Conservation (phyloP, 2,797 vertebrate genomes). For the Linurgus olivaceus region DNA sequence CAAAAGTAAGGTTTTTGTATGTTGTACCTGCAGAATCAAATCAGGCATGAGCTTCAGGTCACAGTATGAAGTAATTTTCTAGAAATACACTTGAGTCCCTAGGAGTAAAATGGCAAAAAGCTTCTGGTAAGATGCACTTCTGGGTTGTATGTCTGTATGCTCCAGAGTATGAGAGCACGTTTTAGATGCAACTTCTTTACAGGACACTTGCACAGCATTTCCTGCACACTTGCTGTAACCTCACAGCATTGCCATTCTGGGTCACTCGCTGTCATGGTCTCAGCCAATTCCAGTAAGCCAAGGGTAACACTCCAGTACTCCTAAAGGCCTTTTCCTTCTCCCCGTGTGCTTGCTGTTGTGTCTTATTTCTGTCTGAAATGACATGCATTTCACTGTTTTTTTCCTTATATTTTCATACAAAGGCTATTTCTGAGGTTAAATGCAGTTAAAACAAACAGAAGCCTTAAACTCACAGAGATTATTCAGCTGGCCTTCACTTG, state of each 20-base stretch:
- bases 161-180: neutral
- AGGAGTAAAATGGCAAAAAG: neutral
- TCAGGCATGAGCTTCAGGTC: neutral
- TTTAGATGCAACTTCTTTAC: neutral
- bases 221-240: neutral
- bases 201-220: neutral
- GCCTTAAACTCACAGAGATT: neutral
- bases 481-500: neutral
- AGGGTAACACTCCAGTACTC: neutral
- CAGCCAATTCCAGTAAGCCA: neutral
- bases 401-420: neutral
- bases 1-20: neutral
- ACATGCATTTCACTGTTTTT: neutral
- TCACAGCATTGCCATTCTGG: neutral
- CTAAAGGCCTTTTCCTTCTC: neutral
- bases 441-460: neutral
- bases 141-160: neutral
- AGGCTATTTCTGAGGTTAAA: neutral
- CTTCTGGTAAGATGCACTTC: neutral
- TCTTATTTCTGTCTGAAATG: neutral
- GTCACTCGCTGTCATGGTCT: neutral
- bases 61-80: neutral
- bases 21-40: neutral
- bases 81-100: neutral
- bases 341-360: neutral